These are phyloP conservation scores for Cantharis rufa DNA, from an alignment of 2,888 invertebrate species.

Conservation along the genomic window DNA sequence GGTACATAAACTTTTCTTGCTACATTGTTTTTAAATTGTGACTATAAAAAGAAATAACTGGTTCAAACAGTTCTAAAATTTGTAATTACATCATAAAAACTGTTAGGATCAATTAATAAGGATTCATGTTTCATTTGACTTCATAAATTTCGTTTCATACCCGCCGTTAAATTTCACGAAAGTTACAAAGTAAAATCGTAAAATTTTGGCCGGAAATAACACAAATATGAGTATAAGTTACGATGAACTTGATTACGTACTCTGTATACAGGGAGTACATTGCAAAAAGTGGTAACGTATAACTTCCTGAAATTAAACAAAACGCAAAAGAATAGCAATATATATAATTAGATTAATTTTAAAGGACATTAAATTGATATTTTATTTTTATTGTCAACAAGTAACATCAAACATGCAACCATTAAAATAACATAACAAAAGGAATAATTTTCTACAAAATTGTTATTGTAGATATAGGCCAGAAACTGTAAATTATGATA, in stretches of 20 bases:
- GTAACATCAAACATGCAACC: no score
- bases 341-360: no score
- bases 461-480: no score
- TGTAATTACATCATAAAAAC: background rate
- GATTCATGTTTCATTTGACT: background rate
- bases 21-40: background rate
- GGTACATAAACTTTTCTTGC: background rate
- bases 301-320: no score
- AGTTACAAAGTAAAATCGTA: background rate
- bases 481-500: no score
- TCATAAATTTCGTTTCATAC: background rate
- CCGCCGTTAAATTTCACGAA: background rate
- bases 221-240: background rate
- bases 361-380: no score
- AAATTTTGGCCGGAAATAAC: background rate
- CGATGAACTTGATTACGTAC: background rate
- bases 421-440: no score
- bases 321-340: no score
- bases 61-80: background rate
- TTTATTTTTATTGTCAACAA: no score
- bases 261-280: background rate
- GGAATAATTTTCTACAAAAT: no score
- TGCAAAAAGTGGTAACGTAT: no score
- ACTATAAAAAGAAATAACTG: background rate
- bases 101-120: background rate